Evolutionary conservation across 2,113 vertebrate genomes (phyloP).

Genomic region (Brevimyrus niger): DNA sequence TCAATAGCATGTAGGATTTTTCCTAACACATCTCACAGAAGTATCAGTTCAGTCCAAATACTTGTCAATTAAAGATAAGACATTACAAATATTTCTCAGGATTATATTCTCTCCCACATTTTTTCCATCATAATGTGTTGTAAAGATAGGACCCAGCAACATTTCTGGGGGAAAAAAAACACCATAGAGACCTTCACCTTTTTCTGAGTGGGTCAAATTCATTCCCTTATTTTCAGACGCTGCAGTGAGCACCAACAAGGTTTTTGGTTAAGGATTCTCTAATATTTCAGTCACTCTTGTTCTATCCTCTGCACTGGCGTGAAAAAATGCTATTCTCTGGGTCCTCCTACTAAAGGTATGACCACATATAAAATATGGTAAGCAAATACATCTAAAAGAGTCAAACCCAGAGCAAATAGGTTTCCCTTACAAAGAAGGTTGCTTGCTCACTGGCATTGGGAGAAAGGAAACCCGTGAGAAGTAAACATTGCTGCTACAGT

Average conservation of each 20-base stretch:
- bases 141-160: neutral
- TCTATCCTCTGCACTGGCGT: neutral
- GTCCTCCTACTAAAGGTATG: neutral
- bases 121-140: neutral
- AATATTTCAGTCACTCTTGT: neutral
- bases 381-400: neutral
- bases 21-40: neutral
- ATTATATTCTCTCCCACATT: neutral
- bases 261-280: neutral
- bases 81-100: neutral
- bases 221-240: neutral
- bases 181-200: neutral
- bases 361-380: neutral
- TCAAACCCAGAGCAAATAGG: neutral
- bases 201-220: neutral
- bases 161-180: neutral
- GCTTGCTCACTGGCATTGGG: neutral
- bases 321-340: neutral
- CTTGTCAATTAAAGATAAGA: neutral
- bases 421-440: neutral
- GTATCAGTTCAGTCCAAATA: neutral
- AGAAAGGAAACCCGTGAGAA: neutral
- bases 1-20: neutral
- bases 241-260: neutral
- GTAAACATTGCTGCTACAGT: neutral